Evolutionary conservation across 2,888 invertebrate genomes (phyloP).

Genomic region (Caradrina kadenii): DNA sequence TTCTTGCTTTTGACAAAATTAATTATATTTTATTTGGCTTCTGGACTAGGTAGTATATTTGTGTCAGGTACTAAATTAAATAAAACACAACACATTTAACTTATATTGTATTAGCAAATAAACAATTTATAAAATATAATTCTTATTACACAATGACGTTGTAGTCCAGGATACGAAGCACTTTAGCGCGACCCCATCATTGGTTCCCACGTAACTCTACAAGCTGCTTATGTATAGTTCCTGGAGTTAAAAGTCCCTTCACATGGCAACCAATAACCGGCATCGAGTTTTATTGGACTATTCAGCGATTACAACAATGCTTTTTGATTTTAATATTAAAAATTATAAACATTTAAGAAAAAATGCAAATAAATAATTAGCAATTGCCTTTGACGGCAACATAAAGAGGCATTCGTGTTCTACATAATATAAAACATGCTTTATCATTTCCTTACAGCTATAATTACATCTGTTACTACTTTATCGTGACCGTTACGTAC

Average conservation of each 20-base stretch:
- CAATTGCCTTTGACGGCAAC: constrained; percentile 83
- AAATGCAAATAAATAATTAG: constrained; percentile 90
- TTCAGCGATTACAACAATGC: constrained; percentile 85
- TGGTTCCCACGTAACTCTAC: constrained; percentile 70
- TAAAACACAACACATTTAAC: constrained; percentile 81
- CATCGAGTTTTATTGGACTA: constrained; percentile 69
- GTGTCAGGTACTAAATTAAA: constrained; percentile 44
- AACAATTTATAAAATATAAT: constrained; percentile 90
- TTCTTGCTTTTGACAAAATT: not conserved
- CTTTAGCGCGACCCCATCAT: constrained; percentile 68
- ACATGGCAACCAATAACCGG: constrained; percentile 67
- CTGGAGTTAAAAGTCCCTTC: constrained; percentile 41
- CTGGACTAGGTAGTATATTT: too few relatives aligned
- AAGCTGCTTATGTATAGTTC: constrained; percentile 53
- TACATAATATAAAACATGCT: constrained; percentile 90
- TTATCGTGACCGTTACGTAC: constrained; percentile 84
- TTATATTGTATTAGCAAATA: constrained; percentile 93
- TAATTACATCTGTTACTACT: constrained; percentile 85
- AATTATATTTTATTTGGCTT: too few relatives aligned
- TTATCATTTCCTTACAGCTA: constrained; percentile 85
- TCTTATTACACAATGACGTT: constrained; percentile 86
- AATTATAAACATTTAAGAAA: constrained; percentile 88
- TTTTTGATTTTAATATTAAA: constrained; percentile 81
- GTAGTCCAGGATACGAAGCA: constrained; percentile 82
- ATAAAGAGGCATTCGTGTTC: constrained; percentile 86